These are phyloP conservation scores for Umimayanthus kanabou DNA, from an alignment of 92 coral and sea anemone species.

Conservation along the genomic window DNA sequence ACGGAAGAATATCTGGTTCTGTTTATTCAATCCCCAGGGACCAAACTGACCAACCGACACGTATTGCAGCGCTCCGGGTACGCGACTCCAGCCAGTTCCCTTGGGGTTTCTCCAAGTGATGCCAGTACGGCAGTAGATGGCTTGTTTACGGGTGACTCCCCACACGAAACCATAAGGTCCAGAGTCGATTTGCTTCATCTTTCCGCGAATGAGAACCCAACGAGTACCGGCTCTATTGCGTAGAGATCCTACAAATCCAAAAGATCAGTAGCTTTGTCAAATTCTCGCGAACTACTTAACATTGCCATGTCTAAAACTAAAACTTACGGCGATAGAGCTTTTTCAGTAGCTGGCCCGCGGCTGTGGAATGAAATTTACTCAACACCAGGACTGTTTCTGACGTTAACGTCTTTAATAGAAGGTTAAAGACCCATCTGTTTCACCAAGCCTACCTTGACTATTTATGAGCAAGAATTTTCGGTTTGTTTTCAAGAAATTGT, in stretches of 20 bases:
- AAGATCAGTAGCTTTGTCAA: not conserved
- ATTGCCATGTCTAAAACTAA: too few species aligned
- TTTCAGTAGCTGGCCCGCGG: too few species aligned
- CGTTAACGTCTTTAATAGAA: too few species aligned
- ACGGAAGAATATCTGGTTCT: not conserved
- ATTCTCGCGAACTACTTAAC: too few species aligned
- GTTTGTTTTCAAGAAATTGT: too few species aligned
- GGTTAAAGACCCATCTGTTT: too few species aligned
- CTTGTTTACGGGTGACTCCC: not conserved
- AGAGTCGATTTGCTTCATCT: not conserved
- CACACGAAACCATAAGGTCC: conserved; percentile 3
- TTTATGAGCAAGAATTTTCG: too few species aligned
- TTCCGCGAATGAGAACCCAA: not conserved
- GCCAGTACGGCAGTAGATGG: not conserved
- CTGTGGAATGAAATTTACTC: too few species aligned
- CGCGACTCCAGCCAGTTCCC: not conserved
- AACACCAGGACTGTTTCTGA: too few species aligned
- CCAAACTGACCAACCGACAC: not conserved
- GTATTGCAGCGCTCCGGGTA: not conserved
- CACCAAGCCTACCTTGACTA: too few species aligned
- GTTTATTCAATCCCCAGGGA: not conserved
- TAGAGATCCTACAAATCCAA: not conserved
- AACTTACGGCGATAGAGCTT: too few species aligned
- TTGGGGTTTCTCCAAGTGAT: not conserved
- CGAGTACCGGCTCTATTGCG: conserved; percentile 4